These are phyloP conservation scores for Styela clava DNA, from an alignment of 23 tunicate species.

Conservation along the genomic window DNA sequence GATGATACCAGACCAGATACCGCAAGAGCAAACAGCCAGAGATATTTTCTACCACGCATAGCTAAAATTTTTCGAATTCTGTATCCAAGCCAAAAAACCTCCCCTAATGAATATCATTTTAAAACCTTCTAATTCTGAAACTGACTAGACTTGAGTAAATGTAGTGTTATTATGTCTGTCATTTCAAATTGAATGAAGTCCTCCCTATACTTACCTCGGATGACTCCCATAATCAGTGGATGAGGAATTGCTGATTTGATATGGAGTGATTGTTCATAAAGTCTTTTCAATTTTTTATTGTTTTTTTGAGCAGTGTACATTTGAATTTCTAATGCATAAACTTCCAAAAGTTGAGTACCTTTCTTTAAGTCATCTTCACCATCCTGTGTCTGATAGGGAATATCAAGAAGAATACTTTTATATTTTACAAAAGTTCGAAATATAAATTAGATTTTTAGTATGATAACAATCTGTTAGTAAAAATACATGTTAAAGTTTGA, in stretches of 20 bases:
- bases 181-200: too few relatives aligned
- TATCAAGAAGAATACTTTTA: neutral
- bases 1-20: too few relatives aligned
- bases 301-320: constrained; percentile 94
- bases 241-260: constrained; percentile 97
- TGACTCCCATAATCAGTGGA: constrained; percentile 96
- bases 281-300: constrained; percentile 80
- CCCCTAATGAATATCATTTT: too few relatives aligned
- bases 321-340: constrained; percentile 92
- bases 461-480: neutral
- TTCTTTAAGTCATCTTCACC: constrained; percentile 94
- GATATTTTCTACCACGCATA: too few relatives aligned
- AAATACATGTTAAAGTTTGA: too few relatives aligned
- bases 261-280: constrained; percentile 80
- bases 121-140: too few relatives aligned
- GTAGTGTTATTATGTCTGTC: too few relatives aligned
- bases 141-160: too few relatives aligned
- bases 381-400: constrained; percentile 66
- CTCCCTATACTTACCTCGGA: constrained; percentile 81
- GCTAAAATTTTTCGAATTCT: too few relatives aligned
- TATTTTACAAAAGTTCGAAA: neutral
- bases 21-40: too few relatives aligned
- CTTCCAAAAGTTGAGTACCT: constrained; percentile 93
- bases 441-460: neutral
- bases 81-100: too few relatives aligned